A percentile compares a stretch with the other conserved stretches of the same genome.
Conservation (phyloP, 2,888 invertebrate species). For the Mythimna pallens region DNA sequence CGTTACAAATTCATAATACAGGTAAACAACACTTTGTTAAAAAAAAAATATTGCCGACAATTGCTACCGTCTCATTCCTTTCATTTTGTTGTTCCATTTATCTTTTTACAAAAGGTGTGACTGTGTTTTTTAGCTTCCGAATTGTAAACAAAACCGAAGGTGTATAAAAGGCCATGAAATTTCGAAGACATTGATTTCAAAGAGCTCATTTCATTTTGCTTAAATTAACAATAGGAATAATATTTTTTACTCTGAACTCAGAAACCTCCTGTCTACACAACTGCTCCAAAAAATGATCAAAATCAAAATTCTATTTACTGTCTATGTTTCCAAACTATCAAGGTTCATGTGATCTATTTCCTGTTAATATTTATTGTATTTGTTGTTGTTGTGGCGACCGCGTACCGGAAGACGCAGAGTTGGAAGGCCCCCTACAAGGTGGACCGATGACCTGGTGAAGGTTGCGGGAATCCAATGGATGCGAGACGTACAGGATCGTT, state of each 20-base stretch:
- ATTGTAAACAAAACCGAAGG: slow-evolving; percentile 47
- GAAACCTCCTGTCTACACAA: background rate
- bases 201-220: slow-evolving; percentile 4
- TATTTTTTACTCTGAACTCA: background rate
- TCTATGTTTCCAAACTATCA: background rate
- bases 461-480: too few relatives aligned
- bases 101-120: slow-evolving; percentile 44
- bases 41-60: too few relatives aligned
- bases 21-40: slow-evolving; percentile 73
- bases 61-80: slow-evolving; percentile 68
- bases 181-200: background rate
- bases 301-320: background rate
- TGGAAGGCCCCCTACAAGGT: too few relatives aligned
- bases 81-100: slow-evolving; percentile 56
- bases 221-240: background rate
- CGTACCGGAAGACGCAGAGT: too few relatives aligned
- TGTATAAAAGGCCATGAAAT: slow-evolving; percentile 18
- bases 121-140: slow-evolving; percentile 51
- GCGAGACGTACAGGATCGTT: too few relatives aligned
- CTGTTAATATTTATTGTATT: too few relatives aligned
- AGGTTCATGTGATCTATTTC: background rate
- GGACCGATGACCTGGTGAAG: too few relatives aligned
- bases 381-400: too few relatives aligned
- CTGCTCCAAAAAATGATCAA: background rate
- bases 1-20: slow-evolving; percentile 71